Percentiles rank a stretch among this genome's conserved stretches.
Evolutionary conservation across 2,113 vertebrate species (phyloP).

Genomic region (Neopipo cinnamomea): DNA sequence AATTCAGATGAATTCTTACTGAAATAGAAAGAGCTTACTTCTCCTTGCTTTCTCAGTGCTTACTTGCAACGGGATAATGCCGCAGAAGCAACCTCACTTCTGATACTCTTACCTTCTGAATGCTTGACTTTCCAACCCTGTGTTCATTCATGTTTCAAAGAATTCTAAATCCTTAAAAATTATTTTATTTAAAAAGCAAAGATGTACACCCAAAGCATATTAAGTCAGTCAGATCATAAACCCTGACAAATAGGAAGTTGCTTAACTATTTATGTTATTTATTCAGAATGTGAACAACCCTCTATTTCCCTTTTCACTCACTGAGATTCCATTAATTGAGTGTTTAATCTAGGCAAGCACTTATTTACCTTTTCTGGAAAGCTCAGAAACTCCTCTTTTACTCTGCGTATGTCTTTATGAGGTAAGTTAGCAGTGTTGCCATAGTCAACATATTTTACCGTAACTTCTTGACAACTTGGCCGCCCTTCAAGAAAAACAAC

Average conservation of each 20-base stretch:
- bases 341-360: not conserved
- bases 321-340: not conserved
- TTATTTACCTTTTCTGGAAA: slow-evolving; percentile 83
- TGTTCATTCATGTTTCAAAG: not conserved
- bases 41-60: not conserved
- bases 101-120: not conserved
- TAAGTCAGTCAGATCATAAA: not conserved
- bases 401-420: slow-evolving; percentile 79
- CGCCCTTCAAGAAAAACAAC: slow-evolving; percentile 74
- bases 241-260: not conserved
- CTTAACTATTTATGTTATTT: not conserved
- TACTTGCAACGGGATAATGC: not conserved
- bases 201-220: not conserved
- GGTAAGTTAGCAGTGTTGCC: slow-evolving; percentile 78
- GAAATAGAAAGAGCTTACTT: not conserved
- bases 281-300: not conserved
- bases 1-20: not conserved
- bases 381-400: slow-evolving; percentile 85
- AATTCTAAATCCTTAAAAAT: not conserved
- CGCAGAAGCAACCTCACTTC: not conserved
- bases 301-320: not conserved
- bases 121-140: not conserved
- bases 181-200: not conserved
- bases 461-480: slow-evolving; percentile 75
- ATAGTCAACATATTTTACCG: slow-evolving; percentile 85